Evolutionary conservation across 2,797 vertebrate genomes (phyloP).

Genomic region (Gymnothorax reevesii): DNA sequence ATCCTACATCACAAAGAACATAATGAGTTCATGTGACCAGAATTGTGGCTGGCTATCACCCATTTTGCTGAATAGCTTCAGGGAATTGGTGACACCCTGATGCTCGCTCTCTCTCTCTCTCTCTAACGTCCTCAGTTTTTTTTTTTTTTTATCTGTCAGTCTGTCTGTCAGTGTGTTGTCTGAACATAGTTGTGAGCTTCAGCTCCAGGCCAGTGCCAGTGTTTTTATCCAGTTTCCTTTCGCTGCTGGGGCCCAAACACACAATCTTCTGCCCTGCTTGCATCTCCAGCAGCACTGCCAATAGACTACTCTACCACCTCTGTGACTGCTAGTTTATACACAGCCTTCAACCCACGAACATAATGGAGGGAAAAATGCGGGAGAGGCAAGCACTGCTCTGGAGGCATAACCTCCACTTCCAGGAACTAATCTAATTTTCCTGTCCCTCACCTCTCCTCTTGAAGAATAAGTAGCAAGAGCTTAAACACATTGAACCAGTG

Average conservation of each 20-base stretch:
- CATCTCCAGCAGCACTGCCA: neutral
- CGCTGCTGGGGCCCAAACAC: neutral
- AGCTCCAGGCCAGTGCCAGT: neutral
- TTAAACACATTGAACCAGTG: slow-evolving; percentile 49
- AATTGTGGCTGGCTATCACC: slow-evolving; percentile 39
- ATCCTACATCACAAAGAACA: neutral
- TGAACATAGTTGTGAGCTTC: neutral
- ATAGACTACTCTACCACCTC: neutral
- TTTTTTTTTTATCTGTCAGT: neutral
- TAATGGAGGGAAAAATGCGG: neutral
- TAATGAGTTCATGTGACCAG: slow-evolving; percentile 1
- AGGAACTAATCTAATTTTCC: slow-evolving; percentile 29
- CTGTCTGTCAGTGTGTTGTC: slow-evolving; percentile 5
- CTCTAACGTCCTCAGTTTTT: too few relatives aligned
- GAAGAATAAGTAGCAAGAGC: slow-evolving; percentile 36
- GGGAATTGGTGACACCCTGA: slow-evolving; percentile 30
- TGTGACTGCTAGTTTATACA: neutral
- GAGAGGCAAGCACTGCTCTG: slow-evolving; percentile 44
- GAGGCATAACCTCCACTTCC: slow-evolving; percentile 35
- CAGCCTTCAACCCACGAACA: neutral
- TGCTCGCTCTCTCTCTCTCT: slow-evolving; percentile 1
- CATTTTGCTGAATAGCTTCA: slow-evolving; percentile 33
- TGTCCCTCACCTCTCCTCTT: slow-evolving; percentile 42
- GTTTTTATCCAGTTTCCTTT: neutral
- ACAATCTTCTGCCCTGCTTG: neutral